Evolutionary conservation across 1,140 invertebrate genomes (phyloP).

Genomic region (Notospermus geniculatus): DNA sequence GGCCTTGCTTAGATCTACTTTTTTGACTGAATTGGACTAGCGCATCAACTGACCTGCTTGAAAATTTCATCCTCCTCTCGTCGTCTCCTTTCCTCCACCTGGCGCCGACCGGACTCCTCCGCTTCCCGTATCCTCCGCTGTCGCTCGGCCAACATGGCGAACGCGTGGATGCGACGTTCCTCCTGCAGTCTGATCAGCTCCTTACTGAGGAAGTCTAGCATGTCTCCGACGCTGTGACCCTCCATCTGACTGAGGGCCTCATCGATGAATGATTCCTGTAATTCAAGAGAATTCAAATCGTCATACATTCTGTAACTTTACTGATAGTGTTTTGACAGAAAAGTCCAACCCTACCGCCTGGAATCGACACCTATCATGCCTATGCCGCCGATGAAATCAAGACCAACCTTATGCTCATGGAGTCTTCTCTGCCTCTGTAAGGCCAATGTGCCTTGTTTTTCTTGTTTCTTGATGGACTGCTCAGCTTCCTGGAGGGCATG

Average conservation of each 20-base stretch:
- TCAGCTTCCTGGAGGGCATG: constrained; percentile 62
- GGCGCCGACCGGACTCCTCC: constrained; percentile 67
- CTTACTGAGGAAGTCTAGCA: constrained; percentile 72
- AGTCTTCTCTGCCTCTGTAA: constrained; percentile 52
- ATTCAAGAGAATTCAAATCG: not conserved
- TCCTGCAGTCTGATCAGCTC: constrained; percentile 70
- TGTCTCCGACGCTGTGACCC: constrained; percentile 64
- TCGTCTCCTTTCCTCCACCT: constrained; percentile 66
- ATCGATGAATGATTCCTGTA: constrained; percentile 50
- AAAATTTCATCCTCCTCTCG: constrained; percentile 75
- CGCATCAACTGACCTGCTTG: constrained; percentile 60
- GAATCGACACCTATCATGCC: too few relatives aligned
- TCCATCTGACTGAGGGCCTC: constrained; percentile 55
- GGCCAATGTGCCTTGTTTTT: constrained; percentile 55
- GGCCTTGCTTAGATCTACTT: not conserved
- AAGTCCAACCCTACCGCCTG: too few relatives aligned
- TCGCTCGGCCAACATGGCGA: constrained; percentile 67
- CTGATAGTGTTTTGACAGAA: too few relatives aligned
- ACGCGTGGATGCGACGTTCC: constrained; percentile 70
- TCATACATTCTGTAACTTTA: not conserved
- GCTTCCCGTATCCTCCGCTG: constrained; percentile 69
- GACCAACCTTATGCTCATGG: constrained; percentile 55
- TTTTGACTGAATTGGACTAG: not conserved
- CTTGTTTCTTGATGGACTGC: constrained; percentile 51
- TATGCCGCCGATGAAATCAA: too few relatives aligned